Evolutionary conservation across 2,888 invertebrate genomes (phyloP), one percentile per base, ranked within the genome.

Genomic region (Leucophora obtusa): DNA sequence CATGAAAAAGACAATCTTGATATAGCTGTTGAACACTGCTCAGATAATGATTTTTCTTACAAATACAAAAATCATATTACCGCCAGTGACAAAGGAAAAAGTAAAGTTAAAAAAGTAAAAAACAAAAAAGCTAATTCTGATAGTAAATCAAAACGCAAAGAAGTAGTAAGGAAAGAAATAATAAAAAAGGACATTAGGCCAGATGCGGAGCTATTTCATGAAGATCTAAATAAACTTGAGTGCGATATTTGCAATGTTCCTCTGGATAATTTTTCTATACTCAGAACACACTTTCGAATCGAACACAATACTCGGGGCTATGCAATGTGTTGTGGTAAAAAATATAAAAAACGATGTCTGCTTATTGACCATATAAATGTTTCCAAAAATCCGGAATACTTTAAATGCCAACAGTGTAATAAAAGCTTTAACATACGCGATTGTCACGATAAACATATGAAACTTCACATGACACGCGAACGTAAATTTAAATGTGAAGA

Each of bases 321-420:
- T 79, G 85, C 87, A 0, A 63, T 84, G 11, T 89, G 89, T 69
- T 89, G 89, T 66, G 85, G 85, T 18, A 86, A 85, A 5, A 88
- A 89, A 82, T 88, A 88, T n/a, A 84, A 82, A 5, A 87, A 87
- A 62, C 86, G 89, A 0, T 86, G 87, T 2, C 75, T 85, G 0
- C 85, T 89, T 2, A 85, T 88, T 0, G 89, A 89, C 71, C 89
- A 89, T 66, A 82, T 89, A 60, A 84, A 86, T 1, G 85, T 85
- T 0, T 89, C 89, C 78, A 82, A 87, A 56, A 84, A 89, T 73
- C 89, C 89, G 0, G 86, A 88, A 6, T 84, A 87, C 11, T 89
- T 89, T 28, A 89, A 88, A 74, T 88, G 88, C 38, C 79, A 84
- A 2, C 84, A 85, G 15, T 88, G 88, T 54, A 76, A 83, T 2